Conservation (phyloP, 2,113 vertebrate species). For the Colinus virginianus region DNA sequence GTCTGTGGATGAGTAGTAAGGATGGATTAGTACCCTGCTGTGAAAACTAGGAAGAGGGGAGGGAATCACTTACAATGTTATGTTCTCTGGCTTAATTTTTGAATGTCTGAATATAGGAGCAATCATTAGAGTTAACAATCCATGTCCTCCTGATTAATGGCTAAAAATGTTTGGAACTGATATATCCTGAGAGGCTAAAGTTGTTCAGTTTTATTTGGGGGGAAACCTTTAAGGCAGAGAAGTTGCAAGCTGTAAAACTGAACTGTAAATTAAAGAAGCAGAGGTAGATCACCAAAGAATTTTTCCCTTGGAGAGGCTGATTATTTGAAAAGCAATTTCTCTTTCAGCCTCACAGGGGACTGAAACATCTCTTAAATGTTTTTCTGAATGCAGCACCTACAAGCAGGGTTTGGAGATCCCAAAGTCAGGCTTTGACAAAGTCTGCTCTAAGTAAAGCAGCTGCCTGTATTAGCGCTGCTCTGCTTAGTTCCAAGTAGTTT, state of each 20-base stretch:
- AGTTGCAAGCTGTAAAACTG: not conserved
- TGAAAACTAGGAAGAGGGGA: conserved; percentile 48
- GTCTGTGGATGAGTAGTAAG: conserved; percentile 36
- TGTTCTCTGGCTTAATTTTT: conserved; percentile 32
- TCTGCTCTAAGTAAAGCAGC: not conserved
- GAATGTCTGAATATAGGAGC: conserved; percentile 27
- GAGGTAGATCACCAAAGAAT: not conserved
- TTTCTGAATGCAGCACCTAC: not conserved
- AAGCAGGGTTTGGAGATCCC: not conserved
- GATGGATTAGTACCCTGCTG: conserved; percentile 47
- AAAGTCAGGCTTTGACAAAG: not conserved
- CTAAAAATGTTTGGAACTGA: not conserved
- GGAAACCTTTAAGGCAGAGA: not conserved
- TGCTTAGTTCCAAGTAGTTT: not conserved
- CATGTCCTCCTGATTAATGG: not conserved
- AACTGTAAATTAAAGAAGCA: not conserved
- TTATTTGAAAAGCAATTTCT: not conserved
- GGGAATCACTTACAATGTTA: conserved; percentile 37
- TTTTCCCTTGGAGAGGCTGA: not conserved
- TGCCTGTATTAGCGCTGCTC: not conserved
- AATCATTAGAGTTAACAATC: conserved; percentile 10
- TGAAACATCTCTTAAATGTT: not conserved
- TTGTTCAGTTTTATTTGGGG: not conserved
- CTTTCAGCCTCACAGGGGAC: not conserved
- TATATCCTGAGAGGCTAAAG: not conserved